Conservation (phyloP, 2,113 vertebrate genomes). For the Grammomys surdaster region DNA sequence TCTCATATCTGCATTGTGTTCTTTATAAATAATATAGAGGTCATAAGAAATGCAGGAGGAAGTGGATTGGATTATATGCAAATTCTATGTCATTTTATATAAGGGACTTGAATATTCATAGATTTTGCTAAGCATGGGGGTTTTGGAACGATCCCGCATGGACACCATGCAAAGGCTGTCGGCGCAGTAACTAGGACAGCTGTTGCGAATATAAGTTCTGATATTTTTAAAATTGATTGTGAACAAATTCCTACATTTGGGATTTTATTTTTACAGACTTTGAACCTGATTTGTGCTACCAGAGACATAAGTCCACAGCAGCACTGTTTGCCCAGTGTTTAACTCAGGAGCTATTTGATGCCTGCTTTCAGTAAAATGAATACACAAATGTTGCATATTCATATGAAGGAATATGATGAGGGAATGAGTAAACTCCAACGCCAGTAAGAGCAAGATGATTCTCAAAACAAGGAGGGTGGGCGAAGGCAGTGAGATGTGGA, state of each 20-base stretch:
- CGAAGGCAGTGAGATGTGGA: conserved; percentile 32
- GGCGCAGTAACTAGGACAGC: background rate
- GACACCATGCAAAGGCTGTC: background rate
- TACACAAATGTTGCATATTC: background rate
- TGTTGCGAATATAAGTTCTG: background rate
- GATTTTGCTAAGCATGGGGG: background rate
- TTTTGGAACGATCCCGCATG: background rate
- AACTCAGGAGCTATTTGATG: background rate
- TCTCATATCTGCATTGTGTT: background rate
- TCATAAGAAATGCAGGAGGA: background rate
- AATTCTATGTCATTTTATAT: background rate
- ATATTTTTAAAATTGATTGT: conserved; percentile 11
- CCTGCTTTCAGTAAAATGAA: background rate
- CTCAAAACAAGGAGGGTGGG: background rate
- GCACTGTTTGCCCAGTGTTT: background rate
- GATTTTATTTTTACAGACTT: background rate
- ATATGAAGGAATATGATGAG: background rate
- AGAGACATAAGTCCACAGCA: background rate
- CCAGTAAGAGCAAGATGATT: background rate
- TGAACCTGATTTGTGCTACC: background rate
- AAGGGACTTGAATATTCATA: background rate
- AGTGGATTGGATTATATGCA: background rate
- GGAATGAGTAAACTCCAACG: background rate
- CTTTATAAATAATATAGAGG: background rate
- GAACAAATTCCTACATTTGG: background rate